A percentile compares a stretch with the other conserved stretches of the same genome.
phyloP scores from a whole-genome alignment of 2,113 vertebrate genomes.

The Microtus ochrogaster region DNA sequence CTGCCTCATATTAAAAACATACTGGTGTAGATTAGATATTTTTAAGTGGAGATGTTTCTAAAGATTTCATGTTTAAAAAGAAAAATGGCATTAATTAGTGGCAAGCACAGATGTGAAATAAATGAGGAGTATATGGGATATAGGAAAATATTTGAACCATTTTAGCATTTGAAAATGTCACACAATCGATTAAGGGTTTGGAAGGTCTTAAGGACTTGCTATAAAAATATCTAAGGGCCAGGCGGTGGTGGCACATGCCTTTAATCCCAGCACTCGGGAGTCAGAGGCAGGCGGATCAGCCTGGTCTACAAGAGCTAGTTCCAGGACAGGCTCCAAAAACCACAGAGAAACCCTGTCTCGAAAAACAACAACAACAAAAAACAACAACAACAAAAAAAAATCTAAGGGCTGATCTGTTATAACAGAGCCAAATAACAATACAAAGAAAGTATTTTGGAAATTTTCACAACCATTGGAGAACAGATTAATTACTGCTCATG shows the following conservation, averaged over 20 bases:
- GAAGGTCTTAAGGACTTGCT: slow-evolving; percentile 73
- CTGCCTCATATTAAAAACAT: slow-evolving; percentile 64
- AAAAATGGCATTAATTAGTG: slow-evolving; percentile 82
- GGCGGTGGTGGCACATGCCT: too few relatives aligned
- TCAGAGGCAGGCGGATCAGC: too few relatives aligned
- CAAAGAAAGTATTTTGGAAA: not conserved
- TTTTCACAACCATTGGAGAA: slow-evolving; percentile 22
- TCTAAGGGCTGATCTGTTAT: slow-evolving; percentile 62
- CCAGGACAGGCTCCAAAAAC: too few relatives aligned
- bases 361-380: too few relatives aligned
- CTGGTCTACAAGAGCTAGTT: too few relatives aligned
- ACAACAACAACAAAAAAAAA: too few relatives aligned
- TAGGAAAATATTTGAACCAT: slow-evolving; percentile 88
- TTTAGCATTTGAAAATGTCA: slow-evolving; percentile 86
- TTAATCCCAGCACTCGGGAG: too few relatives aligned
- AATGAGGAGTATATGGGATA: slow-evolving; percentile 81
- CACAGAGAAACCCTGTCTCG: too few relatives aligned
- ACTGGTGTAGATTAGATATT: slow-evolving; percentile 27
- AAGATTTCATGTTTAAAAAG: slow-evolving; percentile 65
- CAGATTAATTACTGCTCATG: slow-evolving; percentile 56
- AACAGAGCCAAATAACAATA: slow-evolving; percentile 56
- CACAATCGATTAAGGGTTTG: slow-evolving; percentile 83
- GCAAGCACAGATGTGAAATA: slow-evolving; percentile 81
- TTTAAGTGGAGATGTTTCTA: slow-evolving; percentile 42
- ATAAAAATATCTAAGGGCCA: slow-evolving; percentile 81